Evolutionary conservation across 2,888 invertebrate species (phyloP).

Genomic region (Tinea pellionella): DNA sequence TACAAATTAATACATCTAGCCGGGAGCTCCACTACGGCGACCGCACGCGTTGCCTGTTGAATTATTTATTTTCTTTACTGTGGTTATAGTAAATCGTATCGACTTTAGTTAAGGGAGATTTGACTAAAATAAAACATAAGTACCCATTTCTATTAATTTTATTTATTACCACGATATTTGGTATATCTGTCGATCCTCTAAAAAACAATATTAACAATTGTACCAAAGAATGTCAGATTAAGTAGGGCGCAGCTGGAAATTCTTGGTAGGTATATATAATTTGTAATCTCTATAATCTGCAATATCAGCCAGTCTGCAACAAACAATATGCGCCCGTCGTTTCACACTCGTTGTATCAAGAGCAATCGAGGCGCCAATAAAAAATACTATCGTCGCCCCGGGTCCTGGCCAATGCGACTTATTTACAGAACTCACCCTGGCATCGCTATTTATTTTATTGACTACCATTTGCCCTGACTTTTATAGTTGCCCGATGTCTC

Average conservation of each 20-base stretch:
- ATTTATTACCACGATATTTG: background rate
- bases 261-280: constrained; percentile 32
- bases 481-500: constrained; percentile 63
- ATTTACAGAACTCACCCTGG: constrained; percentile 67
- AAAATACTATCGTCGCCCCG: constrained; percentile 68
- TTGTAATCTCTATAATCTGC: constrained; percentile 63
- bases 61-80: constrained; percentile 39
- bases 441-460: constrained; percentile 69
- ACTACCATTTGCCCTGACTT: constrained; percentile 67
- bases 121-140: background rate
- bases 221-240: background rate
- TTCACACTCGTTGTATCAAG: constrained; percentile 35
- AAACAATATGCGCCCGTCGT: constrained; percentile 36
- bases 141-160: background rate
- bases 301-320: constrained; percentile 35
- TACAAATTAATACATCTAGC: constrained; percentile 69
- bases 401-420: constrained; percentile 50
- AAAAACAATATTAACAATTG: too few species aligned
- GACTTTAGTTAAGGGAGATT: background rate
- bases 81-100: background rate
- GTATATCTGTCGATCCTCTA: too few species aligned
- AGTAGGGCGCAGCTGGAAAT: background rate
- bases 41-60: constrained; percentile 52
- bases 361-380: constrained; percentile 70
- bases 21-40: constrained; percentile 40